These are phyloP conservation scores for Phoeniculus purpureus DNA, from an alignment of 2,797 vertebrate genomes.

Conservation along the genomic window DNA sequence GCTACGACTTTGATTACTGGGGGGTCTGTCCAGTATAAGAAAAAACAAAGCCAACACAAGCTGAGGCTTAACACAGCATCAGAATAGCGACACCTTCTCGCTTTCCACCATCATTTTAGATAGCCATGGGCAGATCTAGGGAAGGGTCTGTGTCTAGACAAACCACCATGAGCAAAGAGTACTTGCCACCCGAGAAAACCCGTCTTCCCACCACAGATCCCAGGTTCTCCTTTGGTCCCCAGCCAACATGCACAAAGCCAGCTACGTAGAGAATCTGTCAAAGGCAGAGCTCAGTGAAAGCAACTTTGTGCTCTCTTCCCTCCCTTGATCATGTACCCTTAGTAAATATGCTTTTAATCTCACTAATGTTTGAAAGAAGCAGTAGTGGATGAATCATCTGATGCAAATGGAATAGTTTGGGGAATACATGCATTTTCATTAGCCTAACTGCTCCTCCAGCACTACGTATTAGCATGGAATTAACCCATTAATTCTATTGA, in stretches of 20 bases:
- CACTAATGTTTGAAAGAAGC: slow-evolving; percentile 43
- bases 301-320: background rate
- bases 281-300: background rate
- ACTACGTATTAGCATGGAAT: slow-evolving; percentile 44
- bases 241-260: background rate
- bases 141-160: background rate
- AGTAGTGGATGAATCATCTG: slow-evolving; percentile 57
- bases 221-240: background rate
- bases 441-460: slow-evolving; percentile 49
- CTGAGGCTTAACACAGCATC: background rate
- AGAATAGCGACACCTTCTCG: background rate
- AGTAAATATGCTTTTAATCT: slow-evolving; percentile 55
- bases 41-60: background rate
- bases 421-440: slow-evolving; percentile 70
- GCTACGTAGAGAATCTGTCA: background rate
- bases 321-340: background rate
- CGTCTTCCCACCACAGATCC: too few species aligned
- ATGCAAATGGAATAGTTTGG: slow-evolving; percentile 60
- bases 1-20: background rate
- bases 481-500: slow-evolving; percentile 72
- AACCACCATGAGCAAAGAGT: background rate
- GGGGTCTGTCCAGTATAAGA: background rate
- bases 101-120: background rate
- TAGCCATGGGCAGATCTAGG: background rate
- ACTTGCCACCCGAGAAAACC: background rate